phyloP scores from a whole-genome alignment of 2,797 vertebrate species.

The Mormyrus hasselquistii region DNA sequence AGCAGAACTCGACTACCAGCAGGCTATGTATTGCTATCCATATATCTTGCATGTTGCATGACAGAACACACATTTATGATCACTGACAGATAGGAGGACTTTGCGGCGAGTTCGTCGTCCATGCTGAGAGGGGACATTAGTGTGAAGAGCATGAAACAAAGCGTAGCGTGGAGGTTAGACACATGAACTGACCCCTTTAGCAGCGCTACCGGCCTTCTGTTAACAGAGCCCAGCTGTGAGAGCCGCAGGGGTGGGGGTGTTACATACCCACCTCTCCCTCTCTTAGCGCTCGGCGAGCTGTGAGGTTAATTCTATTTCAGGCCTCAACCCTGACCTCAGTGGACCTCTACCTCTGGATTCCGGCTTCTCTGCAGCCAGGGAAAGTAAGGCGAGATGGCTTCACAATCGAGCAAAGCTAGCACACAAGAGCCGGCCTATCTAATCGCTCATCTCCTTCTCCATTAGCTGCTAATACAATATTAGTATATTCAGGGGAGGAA shows the following conservation, averaged over 20 bases:
- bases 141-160: background rate
- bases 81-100: background rate
- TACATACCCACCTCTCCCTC: background rate
- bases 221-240: background rate
- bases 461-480: background rate
- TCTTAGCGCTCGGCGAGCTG: background rate
- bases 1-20: background rate
- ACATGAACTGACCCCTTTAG: background rate
- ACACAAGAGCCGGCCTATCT: background rate
- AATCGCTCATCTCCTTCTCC: background rate
- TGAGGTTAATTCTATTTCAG: constrained; percentile 14
- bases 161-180: background rate
- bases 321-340: constrained; percentile 7
- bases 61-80: background rate
- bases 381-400: background rate
- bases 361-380: background rate
- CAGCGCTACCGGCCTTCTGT: background rate
- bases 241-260: background rate
- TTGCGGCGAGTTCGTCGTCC: background rate
- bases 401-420: background rate
- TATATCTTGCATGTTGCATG: background rate
- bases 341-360: constrained; percentile 11
- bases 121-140: background rate
- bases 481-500: background rate
- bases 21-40: background rate